Evolutionary conservation across 2,113 vertebrate species (phyloP).

Genomic region (Planiliza haematocheilus): DNA sequence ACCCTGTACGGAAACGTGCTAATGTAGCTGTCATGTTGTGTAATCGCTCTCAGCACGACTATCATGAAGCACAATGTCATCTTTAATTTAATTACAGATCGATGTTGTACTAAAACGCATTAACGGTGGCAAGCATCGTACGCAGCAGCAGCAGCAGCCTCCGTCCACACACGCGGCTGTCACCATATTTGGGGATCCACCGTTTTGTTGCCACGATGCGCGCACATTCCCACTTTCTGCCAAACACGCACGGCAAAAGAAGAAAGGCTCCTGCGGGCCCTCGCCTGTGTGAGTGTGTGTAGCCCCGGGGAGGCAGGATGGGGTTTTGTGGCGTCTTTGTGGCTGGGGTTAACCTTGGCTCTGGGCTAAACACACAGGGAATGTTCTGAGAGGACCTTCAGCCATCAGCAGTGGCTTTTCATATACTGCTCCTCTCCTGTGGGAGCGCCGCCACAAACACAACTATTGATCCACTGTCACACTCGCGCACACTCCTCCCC

Average conservation of each 20-base stretch:
- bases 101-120: conserved; percentile 24
- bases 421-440: conserved; percentile 71
- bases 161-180: conserved; percentile 5
- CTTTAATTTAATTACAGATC: conserved; percentile 32
- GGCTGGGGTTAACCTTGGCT: conserved; percentile 81
- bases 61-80: neutral
- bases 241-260: conserved; percentile 40
- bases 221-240: conserved; percentile 20
- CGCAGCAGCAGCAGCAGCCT: too few relatives aligned
- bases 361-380: conserved; percentile 75
- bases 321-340: conserved; percentile 79
- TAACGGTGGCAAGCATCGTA: too few relatives aligned
- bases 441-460: conserved; percentile 79
- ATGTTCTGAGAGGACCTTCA: conserved; percentile 81
- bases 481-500: conserved; percentile 61
- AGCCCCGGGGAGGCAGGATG: conserved; percentile 70
- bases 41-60: conserved; percentile 12
- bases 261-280: conserved; percentile 66
- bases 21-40: conserved; percentile 1
- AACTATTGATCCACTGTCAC: conserved; percentile 83
- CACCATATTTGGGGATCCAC: conserved; percentile 20
- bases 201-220: conserved; percentile 32
- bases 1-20: conserved; percentile 29
- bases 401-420: conserved; percentile 78
- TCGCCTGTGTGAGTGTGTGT: conserved; percentile 62